Conservation (phyloP, 2,888 invertebrate species). For the Drosophila mayaguana region DNA sequence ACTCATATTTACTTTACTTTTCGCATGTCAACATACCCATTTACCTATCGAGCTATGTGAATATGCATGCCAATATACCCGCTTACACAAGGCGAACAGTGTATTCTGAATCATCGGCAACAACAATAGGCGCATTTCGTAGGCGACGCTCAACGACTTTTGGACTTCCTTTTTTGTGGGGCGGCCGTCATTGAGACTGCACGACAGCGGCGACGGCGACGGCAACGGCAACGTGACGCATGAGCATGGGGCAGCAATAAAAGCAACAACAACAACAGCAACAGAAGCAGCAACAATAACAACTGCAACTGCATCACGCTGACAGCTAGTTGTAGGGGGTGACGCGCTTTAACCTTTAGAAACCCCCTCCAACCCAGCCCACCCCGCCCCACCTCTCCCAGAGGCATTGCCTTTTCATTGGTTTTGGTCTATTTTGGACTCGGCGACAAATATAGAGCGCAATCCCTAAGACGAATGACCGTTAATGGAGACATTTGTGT, state of each 20-base stretch:
- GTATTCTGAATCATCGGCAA: conserved; percentile 40
- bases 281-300: conserved; percentile 15
- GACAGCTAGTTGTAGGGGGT: conserved; percentile 13
- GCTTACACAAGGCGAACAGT: neutral
- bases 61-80: neutral
- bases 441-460: conserved; percentile 46
- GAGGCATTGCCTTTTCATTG: neutral
- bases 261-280: conserved; percentile 5
- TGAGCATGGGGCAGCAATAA: conserved; percentile 3
- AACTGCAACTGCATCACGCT: conserved; percentile 14
- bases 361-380: neutral
- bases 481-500: conserved; percentile 44
- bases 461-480: conserved; percentile 43
- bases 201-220: no score
- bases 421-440: conserved; percentile 40
- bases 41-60: neutral
- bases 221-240: conserved; percentile 44
- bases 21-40: neutral
- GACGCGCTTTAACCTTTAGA: conserved; percentile 49
- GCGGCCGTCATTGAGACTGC: conserved; percentile 59
- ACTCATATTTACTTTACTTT: neutral
- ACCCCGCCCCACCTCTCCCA: neutral
- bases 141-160: conserved; percentile 50
- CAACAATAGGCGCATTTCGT: conserved; percentile 47
- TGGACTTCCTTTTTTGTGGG: conserved; percentile 54